A percentile compares a stretch with the other conserved stretches of the same genome.
phyloP scores from a whole-genome alignment of 2,797 vertebrate genomes.

The Gephyroberyx darwinii region DNA sequence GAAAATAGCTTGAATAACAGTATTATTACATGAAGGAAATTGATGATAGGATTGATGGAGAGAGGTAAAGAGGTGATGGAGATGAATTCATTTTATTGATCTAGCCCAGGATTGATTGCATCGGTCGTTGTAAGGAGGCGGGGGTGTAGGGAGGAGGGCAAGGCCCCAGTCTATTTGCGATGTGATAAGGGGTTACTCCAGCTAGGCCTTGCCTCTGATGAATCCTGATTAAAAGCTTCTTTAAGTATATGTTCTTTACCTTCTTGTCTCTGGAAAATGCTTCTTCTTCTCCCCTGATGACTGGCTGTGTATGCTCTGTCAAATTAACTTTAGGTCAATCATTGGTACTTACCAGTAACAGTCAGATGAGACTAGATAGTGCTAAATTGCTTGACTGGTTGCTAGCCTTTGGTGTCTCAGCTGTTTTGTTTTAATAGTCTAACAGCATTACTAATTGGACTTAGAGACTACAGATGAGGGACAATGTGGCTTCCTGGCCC shows the following conservation, averaged over 20 bases:
- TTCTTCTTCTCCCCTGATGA: background rate
- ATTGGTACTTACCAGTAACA: background rate
- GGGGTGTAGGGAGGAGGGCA: slow-evolving; percentile 18
- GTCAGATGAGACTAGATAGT: slow-evolving; percentile 8
- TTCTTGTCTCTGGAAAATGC: slow-evolving; percentile 9
- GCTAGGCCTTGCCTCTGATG: slow-evolving; percentile 1
- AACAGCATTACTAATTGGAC: slow-evolving; percentile 28
- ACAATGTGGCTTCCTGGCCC: background rate
- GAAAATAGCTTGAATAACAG: slow-evolving; percentile 48
- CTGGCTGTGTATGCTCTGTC: background rate
- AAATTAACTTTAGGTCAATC: slow-evolving; percentile 25
- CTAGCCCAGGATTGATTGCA: slow-evolving; percentile 61
- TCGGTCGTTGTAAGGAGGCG: slow-evolving; percentile 33
- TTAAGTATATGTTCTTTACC: slow-evolving; percentile 17
- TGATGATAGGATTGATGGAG: slow-evolving; percentile 50
- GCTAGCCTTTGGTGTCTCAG: slow-evolving; percentile 24
- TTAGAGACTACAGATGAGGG: slow-evolving; percentile 14
- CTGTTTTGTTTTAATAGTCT: slow-evolving; percentile 28
- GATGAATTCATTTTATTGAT: slow-evolving; percentile 72
- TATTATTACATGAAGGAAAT: slow-evolving; percentile 54
- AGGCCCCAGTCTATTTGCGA: background rate
- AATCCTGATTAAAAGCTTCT: slow-evolving; percentile 43
- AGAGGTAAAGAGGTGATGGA: slow-evolving; percentile 44
- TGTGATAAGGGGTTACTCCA: slow-evolving; percentile 17
- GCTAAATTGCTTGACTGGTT: slow-evolving; percentile 32